phyloP scores from a whole-genome alignment of 1,140 invertebrate genomes.

The Carposina sasakii region DNA sequence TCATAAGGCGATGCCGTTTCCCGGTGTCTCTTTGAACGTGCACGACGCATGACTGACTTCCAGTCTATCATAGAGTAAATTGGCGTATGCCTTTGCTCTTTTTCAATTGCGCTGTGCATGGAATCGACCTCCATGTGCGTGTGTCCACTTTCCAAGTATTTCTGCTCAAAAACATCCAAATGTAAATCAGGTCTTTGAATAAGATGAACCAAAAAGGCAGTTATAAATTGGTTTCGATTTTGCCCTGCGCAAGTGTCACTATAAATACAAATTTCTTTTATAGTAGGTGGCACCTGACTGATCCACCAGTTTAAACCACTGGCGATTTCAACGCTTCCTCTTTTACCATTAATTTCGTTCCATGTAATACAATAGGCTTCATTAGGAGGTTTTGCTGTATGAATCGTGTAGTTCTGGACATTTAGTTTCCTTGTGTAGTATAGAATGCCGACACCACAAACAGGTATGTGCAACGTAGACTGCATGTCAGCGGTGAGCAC shows the following conservation, averaged over 20 bases:
- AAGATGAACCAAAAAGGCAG: slow-evolving; percentile 34
- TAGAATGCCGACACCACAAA: slow-evolving; percentile 21
- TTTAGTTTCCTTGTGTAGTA: slow-evolving; percentile 29
- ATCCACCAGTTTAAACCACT: slow-evolving; percentile 21
- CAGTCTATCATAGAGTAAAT: no score
- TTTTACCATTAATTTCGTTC: slow-evolving; percentile 19
- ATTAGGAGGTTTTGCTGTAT: slow-evolving; percentile 9
- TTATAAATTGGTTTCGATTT: slow-evolving; percentile 43
- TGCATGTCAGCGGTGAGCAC: slow-evolving; percentile 19
- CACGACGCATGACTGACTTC: no score
- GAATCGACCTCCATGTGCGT: slow-evolving; percentile 37
- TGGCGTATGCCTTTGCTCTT: slow-evolving; percentile 23
- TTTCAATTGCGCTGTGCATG: slow-evolving; percentile 40
- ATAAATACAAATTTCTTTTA: slow-evolving; percentile 24
- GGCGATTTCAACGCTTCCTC: slow-evolving; percentile 21
- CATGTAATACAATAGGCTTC: slow-evolving; percentile 26
- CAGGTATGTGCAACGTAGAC: slow-evolving; percentile 17
- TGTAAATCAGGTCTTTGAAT: slow-evolving; percentile 24
- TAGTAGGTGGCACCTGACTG: not conserved
- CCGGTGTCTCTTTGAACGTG: no score
- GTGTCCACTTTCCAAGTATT: slow-evolving; percentile 37
- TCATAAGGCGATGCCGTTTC: no score
- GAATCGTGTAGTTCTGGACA: slow-evolving; percentile 27
- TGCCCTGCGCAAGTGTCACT: slow-evolving; percentile 44
- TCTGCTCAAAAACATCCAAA: slow-evolving; percentile 36